These are phyloP conservation scores for Drosophila paulistorum DNA, from an alignment of 1,140 invertebrate species.

Conservation along the genomic window DNA sequence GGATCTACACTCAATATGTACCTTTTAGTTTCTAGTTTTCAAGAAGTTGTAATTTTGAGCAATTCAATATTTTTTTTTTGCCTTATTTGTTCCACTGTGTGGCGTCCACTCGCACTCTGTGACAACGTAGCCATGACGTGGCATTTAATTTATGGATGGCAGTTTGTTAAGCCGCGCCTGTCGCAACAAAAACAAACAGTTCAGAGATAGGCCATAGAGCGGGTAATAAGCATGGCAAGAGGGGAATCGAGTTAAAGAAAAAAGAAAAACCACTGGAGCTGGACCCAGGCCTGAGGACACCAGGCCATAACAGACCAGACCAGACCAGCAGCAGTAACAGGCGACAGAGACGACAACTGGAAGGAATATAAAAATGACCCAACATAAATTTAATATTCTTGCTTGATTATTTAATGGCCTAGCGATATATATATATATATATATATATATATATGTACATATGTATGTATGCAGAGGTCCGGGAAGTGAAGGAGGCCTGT, in stretches of 20 bases:
- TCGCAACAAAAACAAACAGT: constrained; percentile 78
- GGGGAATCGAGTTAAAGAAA: constrained; percentile 20
- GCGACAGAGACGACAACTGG: neutral
- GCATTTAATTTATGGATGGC: constrained; percentile 81
- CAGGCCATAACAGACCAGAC: constrained; percentile 5
- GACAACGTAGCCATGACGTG: constrained; percentile 70
- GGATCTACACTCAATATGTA: no score
- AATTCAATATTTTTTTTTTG: no score
- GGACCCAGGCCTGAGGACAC: constrained; percentile 15
- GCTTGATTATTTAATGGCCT: constrained; percentile 81
- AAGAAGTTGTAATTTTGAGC: no score
- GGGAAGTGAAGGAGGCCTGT: neutral
- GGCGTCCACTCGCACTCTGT: neutral
- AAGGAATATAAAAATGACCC: constrained; percentile 76
- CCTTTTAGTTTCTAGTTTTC: no score
- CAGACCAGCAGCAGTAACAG: neutral
- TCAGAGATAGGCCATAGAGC: constrained; percentile 48
- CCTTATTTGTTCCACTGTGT: constrained; percentile 35
- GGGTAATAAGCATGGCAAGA: neutral
- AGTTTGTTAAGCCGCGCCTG: constrained; percentile 81
- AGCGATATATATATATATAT: constrained; percentile 14
- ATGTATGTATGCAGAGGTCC: neutral
- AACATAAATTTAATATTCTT: constrained; percentile 82
- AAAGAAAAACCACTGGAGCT: constrained; percentile 21
- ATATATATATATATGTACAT: neutral